Conservation (phyloP, 1,140 invertebrate genomes). For the Drosophila hydei region DNA sequence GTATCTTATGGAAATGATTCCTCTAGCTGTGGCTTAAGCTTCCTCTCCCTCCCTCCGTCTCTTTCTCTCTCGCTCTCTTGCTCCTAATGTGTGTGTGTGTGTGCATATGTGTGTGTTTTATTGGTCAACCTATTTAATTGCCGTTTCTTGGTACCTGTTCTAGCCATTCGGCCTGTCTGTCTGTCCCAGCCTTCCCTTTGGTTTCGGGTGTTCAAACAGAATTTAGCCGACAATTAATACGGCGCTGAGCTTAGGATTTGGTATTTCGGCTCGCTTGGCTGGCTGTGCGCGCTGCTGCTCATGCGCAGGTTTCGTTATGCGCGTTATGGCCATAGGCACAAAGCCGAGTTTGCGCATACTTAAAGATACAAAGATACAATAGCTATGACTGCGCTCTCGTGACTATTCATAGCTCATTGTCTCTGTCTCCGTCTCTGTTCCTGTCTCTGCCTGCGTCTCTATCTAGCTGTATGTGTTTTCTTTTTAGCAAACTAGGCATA, state of each 20-base stretch:
- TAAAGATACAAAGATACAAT: constrained; percentile 54
- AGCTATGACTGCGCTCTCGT: constrained; percentile 35
- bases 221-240: constrained; percentile 80
- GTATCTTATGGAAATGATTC: constrained; percentile 29
- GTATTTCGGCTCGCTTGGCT: constrained; percentile 11
- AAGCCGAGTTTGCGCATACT: constrained; percentile 42
- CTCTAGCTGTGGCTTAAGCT: constrained; percentile 27
- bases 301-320: constrained; percentile 57
- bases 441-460: background rate
- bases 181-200: constrained; percentile 39
- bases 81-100: constrained; percentile 27
- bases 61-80: background rate
- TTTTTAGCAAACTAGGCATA: constrained; percentile 42
- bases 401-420: constrained; percentile 13
- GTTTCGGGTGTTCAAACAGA: constrained; percentile 71
- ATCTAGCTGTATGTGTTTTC: constrained; percentile 11
- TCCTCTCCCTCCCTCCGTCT: constrained; percentile 13
- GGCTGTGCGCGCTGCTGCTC: background rate
- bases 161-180: constrained; percentile 15
- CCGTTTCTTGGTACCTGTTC: constrained; percentile 63
- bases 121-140: constrained; percentile 73
- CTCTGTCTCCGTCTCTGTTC: background rate
- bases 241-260: constrained; percentile 48
- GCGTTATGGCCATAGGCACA: constrained; percentile 62
- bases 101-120: constrained; percentile 46